Evolutionary conservation across 2,888 invertebrate species (phyloP), one percentile per base, ranked within the genome.

Genomic region (Tribolium freemani): DNA sequence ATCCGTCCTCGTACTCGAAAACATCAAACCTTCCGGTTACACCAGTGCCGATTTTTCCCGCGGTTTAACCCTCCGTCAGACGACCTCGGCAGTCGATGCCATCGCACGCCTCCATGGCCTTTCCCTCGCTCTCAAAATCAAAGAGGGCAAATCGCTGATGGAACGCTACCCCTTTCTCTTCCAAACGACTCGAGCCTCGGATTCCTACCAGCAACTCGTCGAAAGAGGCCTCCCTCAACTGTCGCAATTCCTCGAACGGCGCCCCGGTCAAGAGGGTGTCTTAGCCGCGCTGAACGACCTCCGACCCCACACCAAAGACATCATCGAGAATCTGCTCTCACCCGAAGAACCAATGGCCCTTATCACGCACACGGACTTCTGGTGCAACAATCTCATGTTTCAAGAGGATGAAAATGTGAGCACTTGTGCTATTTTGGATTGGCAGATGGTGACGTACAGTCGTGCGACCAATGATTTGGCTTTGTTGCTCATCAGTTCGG

Each of bases 371-470:
- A 94, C 94, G 0, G 94, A 94, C 83, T 94, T 94, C 85, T 94
- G 94, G 94, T 93, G 93, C 83, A 94, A 94, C 78, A 94, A 94
- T 86, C 88, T 94, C 10, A 87, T 94, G 73, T 93, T 94, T 81
- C 88, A 89, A 68, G 90, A 90, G 71, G 84, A 84, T 31, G 84
- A 84, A 45, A 84, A 84, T 11, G 13, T 31, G 10, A 90, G 89
- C 79, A 89, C 90, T 72, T 94, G 94, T 82, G 90, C 91, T 66
- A 92, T 94, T 56, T 86, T 94, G 50, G 94, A 94, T 84, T 94
- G 94, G 94, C 94, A 94, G 88, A 94, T 94, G 94, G 93, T 94
- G 54, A 93, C 93, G 0, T 90, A 93, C 74, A 93, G 93, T 75
- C 87, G 90, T 79, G 93, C 94, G 13, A 94, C 94, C 83, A 94